These are phyloP conservation scores for Drosophila arizonae DNA, from an alignment of 1,140 invertebrate species.

Conservation along the genomic window DNA sequence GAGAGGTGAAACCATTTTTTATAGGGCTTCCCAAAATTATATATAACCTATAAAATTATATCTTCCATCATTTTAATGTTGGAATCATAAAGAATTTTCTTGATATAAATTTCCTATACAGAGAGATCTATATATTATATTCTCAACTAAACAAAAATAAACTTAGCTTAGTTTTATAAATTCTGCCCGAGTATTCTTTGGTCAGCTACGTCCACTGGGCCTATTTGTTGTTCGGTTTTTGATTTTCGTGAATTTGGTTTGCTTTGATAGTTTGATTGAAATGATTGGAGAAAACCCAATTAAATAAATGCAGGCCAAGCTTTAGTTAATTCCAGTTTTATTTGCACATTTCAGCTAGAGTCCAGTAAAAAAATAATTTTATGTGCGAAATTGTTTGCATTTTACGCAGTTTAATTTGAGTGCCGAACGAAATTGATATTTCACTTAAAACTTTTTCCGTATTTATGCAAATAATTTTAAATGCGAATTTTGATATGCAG, in stretches of 20 bases:
- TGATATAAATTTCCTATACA: too few species aligned
- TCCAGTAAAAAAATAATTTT: too few species aligned
- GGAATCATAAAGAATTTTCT: too few species aligned
- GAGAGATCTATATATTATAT: too few species aligned
- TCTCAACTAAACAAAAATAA: too few species aligned
- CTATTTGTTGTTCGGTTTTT: constrained; percentile 24
- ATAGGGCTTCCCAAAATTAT: too few species aligned
- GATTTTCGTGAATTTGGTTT: constrained; percentile 22
- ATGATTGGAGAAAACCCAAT: constrained; percentile 67
- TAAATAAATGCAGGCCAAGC: constrained; percentile 43
- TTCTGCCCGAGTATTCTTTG: too few species aligned
- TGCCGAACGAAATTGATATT: neutral
- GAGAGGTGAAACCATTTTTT: too few species aligned
- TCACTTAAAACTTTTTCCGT: constrained; percentile 2
- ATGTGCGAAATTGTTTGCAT: neutral
- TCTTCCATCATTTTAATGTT: too few species aligned
- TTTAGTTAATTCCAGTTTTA: constrained; percentile 36
- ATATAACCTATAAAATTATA: too few species aligned
- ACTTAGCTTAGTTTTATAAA: too few species aligned
- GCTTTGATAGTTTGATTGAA: constrained; percentile 46
- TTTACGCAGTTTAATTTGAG: neutral
- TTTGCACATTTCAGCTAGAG: constrained; percentile 35
- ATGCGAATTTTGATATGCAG: neutral
- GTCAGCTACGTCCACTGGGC: too few species aligned
- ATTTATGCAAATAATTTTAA: constrained; percentile 16